A percentile compares a stretch with the other conserved stretches of the same genome.
phyloP scores from a whole-genome alignment of 2,888 invertebrate species.

The Selenia dentaria region DNA sequence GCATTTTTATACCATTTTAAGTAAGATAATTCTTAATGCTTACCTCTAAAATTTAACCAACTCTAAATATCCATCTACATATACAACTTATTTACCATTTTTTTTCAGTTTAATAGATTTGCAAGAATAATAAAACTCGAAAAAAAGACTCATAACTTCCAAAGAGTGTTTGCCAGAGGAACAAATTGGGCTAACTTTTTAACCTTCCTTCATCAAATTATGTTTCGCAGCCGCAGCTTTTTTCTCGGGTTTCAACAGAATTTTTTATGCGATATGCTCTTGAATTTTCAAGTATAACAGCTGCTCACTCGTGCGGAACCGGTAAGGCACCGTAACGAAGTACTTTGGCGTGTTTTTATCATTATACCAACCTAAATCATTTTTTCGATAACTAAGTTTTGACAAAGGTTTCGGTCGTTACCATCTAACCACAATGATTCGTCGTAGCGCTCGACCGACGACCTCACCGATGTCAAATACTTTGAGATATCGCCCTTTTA shows the following conservation, averaged over 20 bases:
- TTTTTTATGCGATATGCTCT: constrained; percentile 44
- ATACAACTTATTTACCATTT: constrained; percentile 26
- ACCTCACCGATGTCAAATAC: too few relatives aligned
- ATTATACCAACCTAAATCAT: too few relatives aligned
- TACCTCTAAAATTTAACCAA: not conserved
- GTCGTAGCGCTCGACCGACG: too few relatives aligned
- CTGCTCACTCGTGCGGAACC: constrained; percentile 11
- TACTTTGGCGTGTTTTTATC: constrained; percentile 4
- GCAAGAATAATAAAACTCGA: constrained; percentile 29
- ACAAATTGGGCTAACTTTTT: constrained; percentile 57
- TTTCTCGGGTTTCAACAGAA: constrained; percentile 38
- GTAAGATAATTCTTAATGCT: too few relatives aligned
- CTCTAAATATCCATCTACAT: not conserved
- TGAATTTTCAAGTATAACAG: constrained; percentile 21
- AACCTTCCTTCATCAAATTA: constrained; percentile 56
- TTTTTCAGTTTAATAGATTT: constrained; percentile 23
- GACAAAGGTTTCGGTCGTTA: too few relatives aligned
- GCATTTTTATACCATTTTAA: too few relatives aligned
- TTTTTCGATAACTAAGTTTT: too few relatives aligned
- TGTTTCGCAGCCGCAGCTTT: constrained; percentile 42
- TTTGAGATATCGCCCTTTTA: too few relatives aligned
- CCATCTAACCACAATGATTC: too few relatives aligned
- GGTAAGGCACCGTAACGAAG: constrained; percentile 9
- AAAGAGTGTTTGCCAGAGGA: constrained; percentile 43
- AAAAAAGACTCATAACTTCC: constrained; percentile 37